Evolutionary conservation across 2,797 vertebrate species (phyloP).

Genomic region (Euphonia xanthogaster): DNA sequence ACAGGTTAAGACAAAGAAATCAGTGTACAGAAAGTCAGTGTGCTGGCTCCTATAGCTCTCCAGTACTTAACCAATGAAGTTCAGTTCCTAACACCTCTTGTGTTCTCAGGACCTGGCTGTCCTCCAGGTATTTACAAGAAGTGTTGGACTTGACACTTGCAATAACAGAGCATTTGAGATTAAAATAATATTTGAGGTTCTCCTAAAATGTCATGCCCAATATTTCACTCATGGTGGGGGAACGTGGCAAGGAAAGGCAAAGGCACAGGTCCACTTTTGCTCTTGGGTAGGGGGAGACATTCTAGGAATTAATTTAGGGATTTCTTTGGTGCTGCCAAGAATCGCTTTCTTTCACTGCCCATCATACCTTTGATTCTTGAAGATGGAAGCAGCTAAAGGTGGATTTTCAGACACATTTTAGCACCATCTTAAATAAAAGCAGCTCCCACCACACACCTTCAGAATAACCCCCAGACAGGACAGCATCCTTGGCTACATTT

Average conservation of each 20-base stretch:
- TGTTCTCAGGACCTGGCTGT: slow-evolving; percentile 52
- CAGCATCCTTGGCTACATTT: not conserved
- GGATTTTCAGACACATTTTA: not conserved
- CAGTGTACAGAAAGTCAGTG: slow-evolving; percentile 23
- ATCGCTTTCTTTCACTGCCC: not conserved
- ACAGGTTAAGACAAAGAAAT: slow-evolving; percentile 49
- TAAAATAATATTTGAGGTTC: slow-evolving; percentile 73
- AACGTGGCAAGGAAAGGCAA: not conserved
- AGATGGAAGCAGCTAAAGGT: not conserved
- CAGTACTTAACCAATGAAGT: slow-evolving; percentile 46
- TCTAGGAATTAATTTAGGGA: not conserved
- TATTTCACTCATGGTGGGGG: slow-evolving; percentile 50
- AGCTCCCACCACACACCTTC: not conserved
- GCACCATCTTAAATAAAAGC: not conserved
- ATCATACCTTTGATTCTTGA: not conserved
- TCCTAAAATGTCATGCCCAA: slow-evolving; percentile 19
- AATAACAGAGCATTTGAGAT: slow-evolving; percentile 69
- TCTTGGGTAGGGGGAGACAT: not conserved
- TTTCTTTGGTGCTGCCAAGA: not conserved
- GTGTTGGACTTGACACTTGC: slow-evolving; percentile 62
- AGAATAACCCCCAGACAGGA: not conserved
- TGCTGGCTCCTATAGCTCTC: slow-evolving; percentile 12
- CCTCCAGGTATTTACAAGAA: slow-evolving; percentile 67
- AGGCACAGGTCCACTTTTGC: not conserved
- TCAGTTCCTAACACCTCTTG: slow-evolving; percentile 56